Base-by-base conservation (phyloP, 2,113 vertebrate genomes). In the Alces alces region DNA sequence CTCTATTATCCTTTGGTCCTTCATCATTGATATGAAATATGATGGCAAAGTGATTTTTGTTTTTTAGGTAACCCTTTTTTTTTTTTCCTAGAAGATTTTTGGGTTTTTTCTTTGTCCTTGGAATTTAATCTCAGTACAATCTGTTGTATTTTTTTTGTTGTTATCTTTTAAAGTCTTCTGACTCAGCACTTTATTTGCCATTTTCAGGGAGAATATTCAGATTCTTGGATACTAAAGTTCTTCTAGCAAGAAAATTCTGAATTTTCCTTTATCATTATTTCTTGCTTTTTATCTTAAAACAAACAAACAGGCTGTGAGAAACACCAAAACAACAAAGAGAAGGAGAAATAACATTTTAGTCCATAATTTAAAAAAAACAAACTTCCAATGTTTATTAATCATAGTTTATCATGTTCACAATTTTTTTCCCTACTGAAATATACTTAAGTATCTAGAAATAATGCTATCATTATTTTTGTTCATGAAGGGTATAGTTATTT, bases 361-460 rank as follows among this genome's bases (percentile, higher is more conserved):
- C 17, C 33, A 45, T 78, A 64, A 70, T 86, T 80, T 6, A 17
- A 8, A 55, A 64, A 89, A 45, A 64, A 86, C 47, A 50, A 25
- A 66, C 16, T 84, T 76, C 60, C n/a, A 93, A 39, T 27, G 43
- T 1, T 54, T 96, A 76, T 93, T 58, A 33, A 89, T 84, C n/a
- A 80, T 58, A 93, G 28, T 58, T 93, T 92, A 73, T 89, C 25
- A 16, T 54, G 52, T 36, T 83, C 23, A n/a, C 14, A 7, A 85
- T 66, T 27, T 58, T 86, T 55, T 61, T 86, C 85, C 82, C 33
- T 88, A 11, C 50, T 64, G 78, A 76, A 70, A 96, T 47, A 87
- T 50, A 84, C 30, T 84, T 94, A 43, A 83, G 58, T 88, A 36
- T 70, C 52, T 94, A 90, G 83, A 95, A 95, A 95, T 83, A 95